phyloP scores from a whole-genome alignment of 2,113 vertebrate genomes.

The Seriola quinqueradiata region DNA sequence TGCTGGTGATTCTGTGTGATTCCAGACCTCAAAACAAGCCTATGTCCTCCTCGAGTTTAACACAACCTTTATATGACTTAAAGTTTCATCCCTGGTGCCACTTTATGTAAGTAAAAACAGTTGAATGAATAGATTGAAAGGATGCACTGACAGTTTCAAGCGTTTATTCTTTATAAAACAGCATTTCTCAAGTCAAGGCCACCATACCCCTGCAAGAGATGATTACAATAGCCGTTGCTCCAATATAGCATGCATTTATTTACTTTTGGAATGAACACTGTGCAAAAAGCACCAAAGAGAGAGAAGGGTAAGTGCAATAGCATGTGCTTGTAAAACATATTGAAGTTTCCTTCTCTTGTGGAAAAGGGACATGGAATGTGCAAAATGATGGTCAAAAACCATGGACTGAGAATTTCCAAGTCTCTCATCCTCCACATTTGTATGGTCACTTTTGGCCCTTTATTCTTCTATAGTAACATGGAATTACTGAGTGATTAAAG shows the following conservation, averaged over 20 bases:
- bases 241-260: conserved; percentile 60
- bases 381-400: conserved; percentile 33
- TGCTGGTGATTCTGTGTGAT: background rate
- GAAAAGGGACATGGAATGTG: conserved; percentile 57
- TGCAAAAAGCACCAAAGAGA: conserved; percentile 64
- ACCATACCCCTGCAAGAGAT: conserved; percentile 47
- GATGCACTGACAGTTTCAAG: conserved; percentile 27
- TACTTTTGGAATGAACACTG: conserved; percentile 57
- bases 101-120: background rate
- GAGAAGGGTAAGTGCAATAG: conserved; percentile 60
- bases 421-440: conserved; percentile 6
- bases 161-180: conserved; percentile 73
- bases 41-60: background rate
- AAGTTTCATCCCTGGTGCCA: background rate
- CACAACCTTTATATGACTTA: background rate
- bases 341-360: conserved; percentile 38
- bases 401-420: background rate
- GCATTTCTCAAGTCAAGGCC: conserved; percentile 52
- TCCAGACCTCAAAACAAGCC: background rate
- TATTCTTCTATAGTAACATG: background rate
- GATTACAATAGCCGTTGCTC: conserved; percentile 40
- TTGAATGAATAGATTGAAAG: background rate
- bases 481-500: conserved; percentile 1
- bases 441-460: conserved; percentile 19
- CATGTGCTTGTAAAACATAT: conserved; percentile 36